Base-by-base conservation (phyloP, 2,113 vertebrate genomes). In the Tyto alba region DNA sequence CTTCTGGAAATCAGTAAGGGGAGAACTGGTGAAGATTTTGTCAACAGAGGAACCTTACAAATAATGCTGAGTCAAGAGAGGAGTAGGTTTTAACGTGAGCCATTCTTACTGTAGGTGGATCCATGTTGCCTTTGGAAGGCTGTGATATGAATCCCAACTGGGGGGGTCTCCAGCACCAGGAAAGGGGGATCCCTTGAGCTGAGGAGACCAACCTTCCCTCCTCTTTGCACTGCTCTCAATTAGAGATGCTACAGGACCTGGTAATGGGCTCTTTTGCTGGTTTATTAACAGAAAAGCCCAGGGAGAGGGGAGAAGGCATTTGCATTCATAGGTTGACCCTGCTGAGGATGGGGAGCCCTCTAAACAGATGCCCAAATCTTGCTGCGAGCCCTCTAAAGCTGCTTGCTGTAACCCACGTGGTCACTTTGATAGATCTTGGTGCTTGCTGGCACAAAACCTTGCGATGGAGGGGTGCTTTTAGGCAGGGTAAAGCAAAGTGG, bases 251-350 rank as follows among this genome's bases (percentile, higher is more conserved):
- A 27, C 4, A 59, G 40, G 38, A 57, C 29, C 36, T 59, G 32
- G 9, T 13, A 30, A 29, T 1, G 30, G 11, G 16, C 13, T 32
- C 15, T 82, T 47, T 59, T 72, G n/a, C 30, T 82, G 78, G 7
- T 66, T 90, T 72, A 7, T 30, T 77, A 69, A 25, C 29, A 62
- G 66, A 60, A 14, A 10, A 16, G 11, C 36, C 2, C 6, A 9
- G 6, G 23, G 9, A 41, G 29, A 53, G 25, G n/a, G 29, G 15
- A 26, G 36, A 32, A 40, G 23, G 10, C 0, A 0, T 53, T 59
- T 60, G 19, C 34, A 16, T 50, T 22, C 22, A 15, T 2, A 47
- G 45, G 13, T 7, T 19, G 29, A 18, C 8, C 6, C 34, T 91
- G 71, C 34, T 21, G 7, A 38, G 32, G 38, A 77, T 56, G 68